Evolutionary conservation across 2,113 vertebrate species (phyloP), one percentile per base, ranked within the genome.

Genomic region (Apteryx owenii): DNA sequence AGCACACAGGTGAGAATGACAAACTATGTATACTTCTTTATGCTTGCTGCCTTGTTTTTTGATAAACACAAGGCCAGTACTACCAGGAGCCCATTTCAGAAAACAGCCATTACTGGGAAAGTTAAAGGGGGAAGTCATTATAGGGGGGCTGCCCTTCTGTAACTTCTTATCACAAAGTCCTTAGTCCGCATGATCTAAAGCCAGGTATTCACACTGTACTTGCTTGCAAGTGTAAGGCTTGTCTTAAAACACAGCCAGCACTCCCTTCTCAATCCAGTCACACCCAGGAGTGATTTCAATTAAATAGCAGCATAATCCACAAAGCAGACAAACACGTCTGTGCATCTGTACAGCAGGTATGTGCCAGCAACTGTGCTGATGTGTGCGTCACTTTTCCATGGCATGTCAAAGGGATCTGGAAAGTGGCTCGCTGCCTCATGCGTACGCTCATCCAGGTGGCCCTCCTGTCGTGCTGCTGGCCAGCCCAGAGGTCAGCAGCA

Each of bases 171-270:
- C 50, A 25, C 16, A 33, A 42, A 38, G 42, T 7, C 28, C 0
- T 0, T 31, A 33, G 14, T 46, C 64, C 54, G 42, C 10, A 31
- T 54, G 42, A 77, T 42, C 31, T 5, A 0, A 50, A 78, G 12
- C 77, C 65, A 69, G 33, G 22, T 61, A 9, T 6, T 69, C 53
- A 36, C 20, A 33, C 20, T 28, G 23, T 6, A 14, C 36, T 19
- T 2, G 0, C 40, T 17, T 9, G 29, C 2, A 1, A 0, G 3
- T 0, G 0, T 15, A 23, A 71, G 10, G 40, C 31, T 48, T 28
- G 36, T 8, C 51, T 33, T n/a, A 62, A 38, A n/a, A 23, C 54
- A 36, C 5, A 44, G 9, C 23, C 40, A 46, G 58, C 71, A 64
- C 48, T 9, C 10, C 31, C 33, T 44, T 2, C 44, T 80, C 68